A percentile compares a stretch with the other conserved stretches of the same genome.
Evolutionary conservation across 2,888 invertebrate species (phyloP).

Genomic region (Sylvicola cinctus): DNA sequence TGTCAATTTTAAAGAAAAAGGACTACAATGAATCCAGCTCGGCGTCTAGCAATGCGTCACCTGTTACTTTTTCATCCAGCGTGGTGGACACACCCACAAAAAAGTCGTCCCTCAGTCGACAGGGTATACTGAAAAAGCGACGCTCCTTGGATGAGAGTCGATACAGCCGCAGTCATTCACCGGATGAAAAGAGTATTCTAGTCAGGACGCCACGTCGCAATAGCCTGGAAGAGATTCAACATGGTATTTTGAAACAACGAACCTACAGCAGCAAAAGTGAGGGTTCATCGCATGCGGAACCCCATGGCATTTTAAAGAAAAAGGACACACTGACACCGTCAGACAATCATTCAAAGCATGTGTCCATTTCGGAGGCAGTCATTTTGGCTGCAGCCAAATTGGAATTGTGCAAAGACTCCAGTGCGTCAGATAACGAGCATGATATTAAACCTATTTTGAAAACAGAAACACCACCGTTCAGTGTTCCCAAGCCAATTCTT

Average conservation of each 20-base stretch:
- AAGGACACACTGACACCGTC: constrained; percentile 24
- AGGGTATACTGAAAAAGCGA: constrained; percentile 66
- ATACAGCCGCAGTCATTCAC: constrained; percentile 24
- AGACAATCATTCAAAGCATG: constrained; percentile 22
- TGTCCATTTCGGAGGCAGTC: constrained; percentile 25
- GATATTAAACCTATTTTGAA: constrained; percentile 62
- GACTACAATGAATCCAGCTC: constrained; percentile 28
- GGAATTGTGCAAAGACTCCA: constrained; percentile 29
- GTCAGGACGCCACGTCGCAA: constrained; percentile 23
- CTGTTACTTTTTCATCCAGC: constrained; percentile 61
- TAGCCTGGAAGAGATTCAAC: constrained; percentile 25
- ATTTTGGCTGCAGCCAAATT: constrained; percentile 27
- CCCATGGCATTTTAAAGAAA: constrained; percentile 56
- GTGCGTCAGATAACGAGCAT: constrained; percentile 23
- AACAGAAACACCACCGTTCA: constrained; percentile 45
- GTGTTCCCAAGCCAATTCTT: constrained; percentile 50
- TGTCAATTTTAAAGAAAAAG: constrained; percentile 51
- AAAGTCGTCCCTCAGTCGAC: constrained; percentile 35
- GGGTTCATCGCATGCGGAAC: constrained; percentile 39
- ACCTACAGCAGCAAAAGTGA: constrained; percentile 48
- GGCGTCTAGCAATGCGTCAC: constrained; percentile 36
- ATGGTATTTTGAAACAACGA: constrained; percentile 61
- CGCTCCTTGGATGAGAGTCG: constrained; percentile 54
- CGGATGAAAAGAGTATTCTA: constrained; percentile 23
- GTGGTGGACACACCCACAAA: constrained; percentile 44